These are phyloP conservation scores for Plecturocebus donacophilus DNA, from an alignment of 2,113 vertebrate species.

Conservation along the genomic window DNA sequence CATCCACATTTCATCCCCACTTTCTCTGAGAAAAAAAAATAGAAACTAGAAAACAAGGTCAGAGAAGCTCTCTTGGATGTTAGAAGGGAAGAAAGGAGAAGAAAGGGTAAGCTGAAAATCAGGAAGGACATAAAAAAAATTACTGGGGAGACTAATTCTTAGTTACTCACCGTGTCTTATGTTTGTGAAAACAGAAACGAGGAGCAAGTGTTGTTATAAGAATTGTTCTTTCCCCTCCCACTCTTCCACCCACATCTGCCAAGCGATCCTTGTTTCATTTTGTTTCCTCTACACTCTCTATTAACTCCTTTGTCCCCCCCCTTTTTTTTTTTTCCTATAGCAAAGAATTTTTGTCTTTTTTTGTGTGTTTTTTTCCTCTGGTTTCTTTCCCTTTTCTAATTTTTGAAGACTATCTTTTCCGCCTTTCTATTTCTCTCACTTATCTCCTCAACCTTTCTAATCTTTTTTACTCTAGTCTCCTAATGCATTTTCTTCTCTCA, in stretches of 20 bases:
- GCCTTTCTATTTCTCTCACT: not conserved
- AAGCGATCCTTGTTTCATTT: no score
- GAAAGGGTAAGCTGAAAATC: not conserved
- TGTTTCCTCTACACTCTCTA: not conserved
- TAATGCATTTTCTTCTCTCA: not conserved
- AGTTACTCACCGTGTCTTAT: not conserved
- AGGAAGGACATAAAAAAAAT: not conserved
- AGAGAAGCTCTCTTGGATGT: not conserved
- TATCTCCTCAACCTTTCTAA: not conserved
- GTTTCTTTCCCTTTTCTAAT: not conserved
- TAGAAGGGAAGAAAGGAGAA: not conserved
- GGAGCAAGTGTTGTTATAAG: not conserved
- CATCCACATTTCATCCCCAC: not conserved
- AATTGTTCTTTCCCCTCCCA: not conserved
- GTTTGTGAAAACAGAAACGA: not conserved
- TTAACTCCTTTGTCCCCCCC: not conserved
- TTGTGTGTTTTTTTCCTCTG: not conserved
- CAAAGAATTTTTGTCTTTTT: not conserved
- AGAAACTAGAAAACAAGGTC: not conserved
- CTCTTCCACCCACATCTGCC: not conserved
- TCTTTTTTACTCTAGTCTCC: not conserved
- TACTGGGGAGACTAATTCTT: not conserved
- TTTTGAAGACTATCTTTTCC: not conserved
- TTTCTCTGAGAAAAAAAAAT: not conserved
- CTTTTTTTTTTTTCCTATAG: not conserved